A percentile compares a stretch with the other conserved stretches of the same genome.
These are phyloP conservation scores for Bombus sibiricus DNA, from an alignment of 1,140 invertebrate genomes.

Conservation along the genomic window DNA sequence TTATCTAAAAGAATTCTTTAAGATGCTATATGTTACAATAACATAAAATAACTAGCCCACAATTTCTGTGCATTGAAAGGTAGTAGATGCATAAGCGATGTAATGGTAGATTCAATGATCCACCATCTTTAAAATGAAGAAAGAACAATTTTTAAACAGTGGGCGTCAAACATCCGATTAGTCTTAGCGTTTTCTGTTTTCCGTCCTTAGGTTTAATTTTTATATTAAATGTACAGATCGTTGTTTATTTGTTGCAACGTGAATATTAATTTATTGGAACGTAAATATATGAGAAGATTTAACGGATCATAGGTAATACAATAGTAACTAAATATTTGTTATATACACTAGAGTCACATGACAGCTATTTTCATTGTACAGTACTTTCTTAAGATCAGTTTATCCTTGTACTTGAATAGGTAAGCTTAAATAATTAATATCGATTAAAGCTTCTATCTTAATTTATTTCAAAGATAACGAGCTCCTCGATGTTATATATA, in stretches of 20 bases:
- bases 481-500: constrained; percentile 41
- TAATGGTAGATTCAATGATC: background rate
- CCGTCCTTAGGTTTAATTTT: constrained; percentile 82
- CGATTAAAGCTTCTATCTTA: constrained; percentile 58
- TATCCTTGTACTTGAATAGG: constrained; percentile 59
- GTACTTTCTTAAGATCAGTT: constrained; percentile 61
- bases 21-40: constrained; percentile 47
- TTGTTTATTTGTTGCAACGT: constrained; percentile 70
- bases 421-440: constrained; percentile 55
- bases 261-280: constrained; percentile 68
- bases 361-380: constrained; percentile 66
- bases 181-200: constrained; percentile 77
- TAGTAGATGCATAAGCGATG: background rate
- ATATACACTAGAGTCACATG: constrained; percentile 47
- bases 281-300: constrained; percentile 59
- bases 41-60: constrained; percentile 21
- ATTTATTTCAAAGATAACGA: constrained; percentile 52
- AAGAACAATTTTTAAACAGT: constrained; percentile 48
- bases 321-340: constrained; percentile 56
- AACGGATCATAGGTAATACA: constrained; percentile 54
- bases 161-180: constrained; percentile 64
- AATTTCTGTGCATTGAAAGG: constrained; percentile 1
- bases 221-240: constrained; percentile 70
- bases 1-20: constrained; percentile 53
- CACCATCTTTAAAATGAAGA: constrained; percentile 21